Percentiles rank a stretch among this genome's conserved stretches.
Conservation (phyloP, 2,797 vertebrate genomes). For the Siniperca scherzeri region DNA sequence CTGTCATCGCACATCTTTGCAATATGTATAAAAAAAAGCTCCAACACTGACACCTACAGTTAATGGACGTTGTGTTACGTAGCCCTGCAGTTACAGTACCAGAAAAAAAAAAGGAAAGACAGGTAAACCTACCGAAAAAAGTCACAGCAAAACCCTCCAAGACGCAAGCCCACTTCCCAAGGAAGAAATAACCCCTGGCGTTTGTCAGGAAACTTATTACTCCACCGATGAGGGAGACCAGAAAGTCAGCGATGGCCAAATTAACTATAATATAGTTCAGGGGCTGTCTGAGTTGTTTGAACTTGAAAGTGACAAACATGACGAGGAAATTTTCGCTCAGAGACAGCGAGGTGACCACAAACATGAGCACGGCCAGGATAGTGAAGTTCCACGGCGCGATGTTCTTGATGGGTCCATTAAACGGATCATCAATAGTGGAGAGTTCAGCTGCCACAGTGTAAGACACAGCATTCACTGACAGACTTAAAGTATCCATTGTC, state of each 20-base stretch:
- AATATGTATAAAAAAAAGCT: constrained; percentile 17
- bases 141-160: constrained; percentile 95
- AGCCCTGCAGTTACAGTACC: neutral
- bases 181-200: constrained; percentile 91
- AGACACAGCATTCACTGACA: constrained; percentile 84
- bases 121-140: constrained; percentile 90
- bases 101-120: too few relatives aligned
- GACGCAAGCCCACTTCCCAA: constrained; percentile 92
- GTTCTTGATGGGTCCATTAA: constrained; percentile 81
- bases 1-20: neutral
- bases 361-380: constrained; percentile 90
- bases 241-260: constrained; percentile 91
- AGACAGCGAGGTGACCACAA: constrained; percentile 89
- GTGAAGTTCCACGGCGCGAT: constrained; percentile 92
- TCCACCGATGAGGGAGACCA: constrained; percentile 91
- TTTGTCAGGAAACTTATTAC: constrained; percentile 92
- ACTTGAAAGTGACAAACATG: constrained; percentile 91
- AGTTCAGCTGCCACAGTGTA: constrained; percentile 76
- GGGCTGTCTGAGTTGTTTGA: constrained; percentile 91
- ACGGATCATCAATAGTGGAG: constrained; percentile 82
- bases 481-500: constrained; percentile 83
- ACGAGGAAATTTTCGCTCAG: constrained; percentile 92
- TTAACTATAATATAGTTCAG: constrained; percentile 94
- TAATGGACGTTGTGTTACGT: neutral
- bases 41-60: constrained; percentile 63